Evolutionary conservation across 2,113 vertebrate species (phyloP).

Genomic region (Percopsis transmontana): DNA sequence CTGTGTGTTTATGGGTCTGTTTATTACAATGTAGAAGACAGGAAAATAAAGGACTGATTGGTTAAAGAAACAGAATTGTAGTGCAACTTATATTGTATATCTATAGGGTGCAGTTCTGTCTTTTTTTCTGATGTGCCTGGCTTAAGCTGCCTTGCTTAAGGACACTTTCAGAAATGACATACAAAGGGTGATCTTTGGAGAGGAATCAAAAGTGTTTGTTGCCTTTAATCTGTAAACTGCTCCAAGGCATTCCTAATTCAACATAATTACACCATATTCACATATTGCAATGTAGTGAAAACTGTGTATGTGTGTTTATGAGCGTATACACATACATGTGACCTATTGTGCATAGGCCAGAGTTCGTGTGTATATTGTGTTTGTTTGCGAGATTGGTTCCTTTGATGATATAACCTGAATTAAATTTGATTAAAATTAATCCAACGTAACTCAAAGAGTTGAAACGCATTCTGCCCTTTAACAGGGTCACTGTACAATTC

Average conservation of each 20-base stretch:
- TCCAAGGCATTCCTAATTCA: constrained; percentile 46
- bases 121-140: no score
- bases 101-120: no score
- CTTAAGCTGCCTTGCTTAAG: no score
- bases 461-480: no score
- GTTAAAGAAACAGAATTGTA: no score
- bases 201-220: constrained; percentile 50
- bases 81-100: no score
- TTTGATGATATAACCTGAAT: neutral
- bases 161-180: neutral
- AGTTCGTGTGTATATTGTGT: neutral
- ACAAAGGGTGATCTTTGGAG: constrained; percentile 1
- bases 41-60: neutral
- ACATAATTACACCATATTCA: constrained; percentile 51
- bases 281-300: constrained; percentile 46
- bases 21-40: neutral
- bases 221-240: constrained; percentile 46
- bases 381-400: neutral
- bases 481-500: no score
- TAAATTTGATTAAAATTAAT: no score
- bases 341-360: neutral
- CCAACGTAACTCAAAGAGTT: no score
- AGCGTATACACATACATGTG: constrained; percentile 3
- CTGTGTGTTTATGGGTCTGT: neutral
- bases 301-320: constrained; percentile 13